phyloP scores from a whole-genome alignment of 2,888 invertebrate genomes.

The Torymus tubicola region DNA sequence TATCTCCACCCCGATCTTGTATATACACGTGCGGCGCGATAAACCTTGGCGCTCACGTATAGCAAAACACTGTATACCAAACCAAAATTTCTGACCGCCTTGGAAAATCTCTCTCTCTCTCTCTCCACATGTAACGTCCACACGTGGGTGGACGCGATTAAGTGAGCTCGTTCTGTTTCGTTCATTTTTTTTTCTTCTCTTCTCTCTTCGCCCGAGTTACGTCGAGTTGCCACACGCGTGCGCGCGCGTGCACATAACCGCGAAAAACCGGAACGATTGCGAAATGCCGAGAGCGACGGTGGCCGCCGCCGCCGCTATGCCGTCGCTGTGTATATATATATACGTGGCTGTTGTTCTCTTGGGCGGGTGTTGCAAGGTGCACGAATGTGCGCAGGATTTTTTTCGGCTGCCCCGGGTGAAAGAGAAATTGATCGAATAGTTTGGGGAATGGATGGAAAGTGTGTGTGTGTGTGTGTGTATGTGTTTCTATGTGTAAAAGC shows the following conservation, averaged over 20 bases:
- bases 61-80: neutral
- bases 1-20: conserved; percentile 20
- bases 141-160: conserved; percentile 30
- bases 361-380: neutral
- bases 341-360: conserved; percentile 20
- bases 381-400: too few species aligned
- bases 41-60: conserved; percentile 4
- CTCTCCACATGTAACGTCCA: too few species aligned
- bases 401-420: too few species aligned
- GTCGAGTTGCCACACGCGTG: conserved; percentile 26
- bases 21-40: neutral
- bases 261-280: conserved; percentile 48
- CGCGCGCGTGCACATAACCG: neutral
- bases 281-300: conserved; percentile 25
- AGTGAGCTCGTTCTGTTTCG: neutral
- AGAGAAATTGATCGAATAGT: too few species aligned
- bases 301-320: too few species aligned
- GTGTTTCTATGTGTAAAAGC: too few species aligned
- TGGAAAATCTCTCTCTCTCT: conserved; percentile 11
- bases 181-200: neutral
- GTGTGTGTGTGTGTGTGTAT: too few species aligned
- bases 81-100: conserved; percentile 31
- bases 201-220: conserved; percentile 6
- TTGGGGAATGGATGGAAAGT: too few species aligned
- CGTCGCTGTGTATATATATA: too few species aligned